phyloP scores from a whole-genome alignment of 2,113 vertebrate species.

The Lichenostomus cassidix region DNA sequence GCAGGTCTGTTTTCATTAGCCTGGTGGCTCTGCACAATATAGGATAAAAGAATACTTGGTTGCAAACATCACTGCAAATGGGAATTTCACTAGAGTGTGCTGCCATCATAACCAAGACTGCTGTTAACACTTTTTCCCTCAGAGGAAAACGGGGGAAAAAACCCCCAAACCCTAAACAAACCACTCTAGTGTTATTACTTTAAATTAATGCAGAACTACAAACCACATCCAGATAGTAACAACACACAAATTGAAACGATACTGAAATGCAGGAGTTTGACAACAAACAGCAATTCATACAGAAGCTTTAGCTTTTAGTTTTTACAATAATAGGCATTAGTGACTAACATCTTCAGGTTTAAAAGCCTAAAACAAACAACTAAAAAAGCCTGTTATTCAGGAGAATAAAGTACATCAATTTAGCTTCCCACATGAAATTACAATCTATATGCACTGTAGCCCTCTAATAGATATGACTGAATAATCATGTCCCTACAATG shows the following conservation, averaged over 20 bases:
- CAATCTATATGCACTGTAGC: background rate
- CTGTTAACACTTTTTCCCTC: background rate
- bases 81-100: background rate
- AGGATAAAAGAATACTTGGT: background rate
- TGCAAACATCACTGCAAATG: background rate
- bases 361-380: background rate
- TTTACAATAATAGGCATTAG: background rate
- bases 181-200: background rate
- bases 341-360: background rate
- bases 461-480: background rate
- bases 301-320: background rate
- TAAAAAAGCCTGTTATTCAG: background rate
- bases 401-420: background rate
- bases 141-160: background rate
- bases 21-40: background rate
- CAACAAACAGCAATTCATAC: background rate
- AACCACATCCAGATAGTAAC: background rate
- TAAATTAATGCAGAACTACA: background rate
- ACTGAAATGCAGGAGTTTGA: background rate
- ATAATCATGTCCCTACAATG: background rate
- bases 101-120: background rate
- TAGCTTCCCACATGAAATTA: background rate
- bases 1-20: background rate
- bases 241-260: background rate
- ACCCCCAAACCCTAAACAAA: background rate